These are phyloP conservation scores for Neofelis nebulosa DNA, from an alignment of 2,113 vertebrate genomes.

Conservation along the genomic window DNA sequence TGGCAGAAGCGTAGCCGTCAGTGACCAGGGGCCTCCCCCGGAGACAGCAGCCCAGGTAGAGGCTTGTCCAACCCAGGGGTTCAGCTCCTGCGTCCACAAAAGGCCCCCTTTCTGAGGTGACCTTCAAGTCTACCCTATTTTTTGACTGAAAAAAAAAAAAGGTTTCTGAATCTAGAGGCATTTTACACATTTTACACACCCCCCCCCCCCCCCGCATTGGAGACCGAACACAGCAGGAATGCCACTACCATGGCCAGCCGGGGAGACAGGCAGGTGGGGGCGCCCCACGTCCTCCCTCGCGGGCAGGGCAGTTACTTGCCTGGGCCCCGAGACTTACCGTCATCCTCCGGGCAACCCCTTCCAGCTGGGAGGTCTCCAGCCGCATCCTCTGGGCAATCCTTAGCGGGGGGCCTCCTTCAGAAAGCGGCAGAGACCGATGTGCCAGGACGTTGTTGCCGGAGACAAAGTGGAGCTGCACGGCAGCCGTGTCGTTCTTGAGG, in stretches of 20 bases:
- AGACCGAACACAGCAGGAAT: background rate
- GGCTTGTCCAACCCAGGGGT: background rate
- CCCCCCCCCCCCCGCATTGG: no score
- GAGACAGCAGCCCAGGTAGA: background rate
- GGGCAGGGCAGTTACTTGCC: background rate
- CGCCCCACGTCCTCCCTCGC: no score
- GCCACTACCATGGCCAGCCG: background rate
- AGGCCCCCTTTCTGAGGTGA: background rate
- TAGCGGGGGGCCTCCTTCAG: constrained; percentile 94
- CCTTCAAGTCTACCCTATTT: background rate
- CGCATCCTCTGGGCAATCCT: constrained; percentile 98
- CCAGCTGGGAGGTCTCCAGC: constrained; percentile 95
- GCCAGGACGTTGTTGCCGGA: constrained; percentile 96
- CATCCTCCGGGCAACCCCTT: constrained; percentile 96
- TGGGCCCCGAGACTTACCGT: constrained; percentile 86
- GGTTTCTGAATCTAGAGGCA: background rate
- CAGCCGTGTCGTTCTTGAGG: constrained; percentile 97
- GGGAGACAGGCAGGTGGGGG: background rate
- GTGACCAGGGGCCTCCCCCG: background rate
- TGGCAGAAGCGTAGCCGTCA: background rate
- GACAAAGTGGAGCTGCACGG: constrained; percentile 98
- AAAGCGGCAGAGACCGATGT: constrained; percentile 94
- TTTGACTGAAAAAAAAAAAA: background rate
- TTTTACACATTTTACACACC: no score
- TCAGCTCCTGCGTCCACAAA: background rate